Evolutionary conservation across 2,888 invertebrate species (phyloP).

Genomic region (Pandemis cinnamomeana): DNA sequence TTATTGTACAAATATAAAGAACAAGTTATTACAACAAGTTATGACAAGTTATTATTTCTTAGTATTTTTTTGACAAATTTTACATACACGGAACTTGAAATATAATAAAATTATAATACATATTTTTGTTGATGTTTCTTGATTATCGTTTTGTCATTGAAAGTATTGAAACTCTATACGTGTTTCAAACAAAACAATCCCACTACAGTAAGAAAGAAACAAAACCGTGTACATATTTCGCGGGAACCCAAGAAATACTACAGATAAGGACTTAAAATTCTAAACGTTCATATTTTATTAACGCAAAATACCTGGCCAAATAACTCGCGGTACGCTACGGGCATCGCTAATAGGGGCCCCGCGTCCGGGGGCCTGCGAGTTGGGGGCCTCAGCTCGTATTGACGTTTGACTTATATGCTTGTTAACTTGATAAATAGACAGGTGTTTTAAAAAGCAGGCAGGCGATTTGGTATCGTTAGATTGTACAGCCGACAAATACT

Average conservation of each 20-base stretch:
- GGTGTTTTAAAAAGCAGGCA: not conserved
- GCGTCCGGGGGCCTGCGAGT: not conserved
- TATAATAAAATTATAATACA: too few species aligned
- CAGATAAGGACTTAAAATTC: slow-evolving; percentile 36
- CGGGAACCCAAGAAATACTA: not conserved
- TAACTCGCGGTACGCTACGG: slow-evolving; percentile 35
- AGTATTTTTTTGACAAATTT: too few species aligned
- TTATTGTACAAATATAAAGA: too few species aligned
- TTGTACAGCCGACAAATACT: too few species aligned
- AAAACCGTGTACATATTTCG: not conserved
- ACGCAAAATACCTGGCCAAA: slow-evolving; percentile 43
- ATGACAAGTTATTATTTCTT: too few species aligned
- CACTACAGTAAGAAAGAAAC: too few species aligned
- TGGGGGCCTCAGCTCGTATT: not conserved
- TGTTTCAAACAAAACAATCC: too few species aligned
- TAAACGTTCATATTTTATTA: slow-evolving; percentile 41
- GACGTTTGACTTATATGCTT: slow-evolving; percentile 29
- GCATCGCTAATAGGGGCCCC: slow-evolving; percentile 32
- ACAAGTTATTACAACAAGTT: too few species aligned
- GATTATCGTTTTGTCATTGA: too few species aligned
- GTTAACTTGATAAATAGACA: slow-evolving; percentile 26
- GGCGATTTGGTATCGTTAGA: not conserved
- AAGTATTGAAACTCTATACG: too few species aligned
- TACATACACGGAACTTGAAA: too few species aligned
- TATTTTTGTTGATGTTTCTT: too few species aligned